These are phyloP conservation scores for Coronaproctus castanopsis DNA, from an alignment of 2,888 invertebrate genomes.

Conservation along the genomic window DNA sequence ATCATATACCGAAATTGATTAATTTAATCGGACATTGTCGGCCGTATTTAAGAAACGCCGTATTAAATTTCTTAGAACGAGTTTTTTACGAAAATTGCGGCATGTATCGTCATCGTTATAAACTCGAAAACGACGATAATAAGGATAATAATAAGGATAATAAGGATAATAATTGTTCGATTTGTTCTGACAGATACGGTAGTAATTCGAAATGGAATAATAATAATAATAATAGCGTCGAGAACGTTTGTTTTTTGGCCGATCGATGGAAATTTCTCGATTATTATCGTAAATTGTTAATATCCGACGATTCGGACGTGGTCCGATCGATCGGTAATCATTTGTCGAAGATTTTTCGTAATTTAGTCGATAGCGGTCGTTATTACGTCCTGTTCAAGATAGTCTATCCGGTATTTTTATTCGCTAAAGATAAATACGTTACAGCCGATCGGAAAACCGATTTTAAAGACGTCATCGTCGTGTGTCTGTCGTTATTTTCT, in stretches of 20 bases:
- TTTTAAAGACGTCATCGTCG: slow-evolving; percentile 32
- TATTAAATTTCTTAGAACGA: slow-evolving; percentile 35
- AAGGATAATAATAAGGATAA: no score
- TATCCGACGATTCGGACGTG: slow-evolving; percentile 33
- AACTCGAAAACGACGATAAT: no score
- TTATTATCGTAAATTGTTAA: slow-evolving; percentile 36
- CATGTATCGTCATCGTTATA: slow-evolving; percentile 24
- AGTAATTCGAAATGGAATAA: slow-evolving; percentile 7
- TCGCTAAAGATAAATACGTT: slow-evolving; percentile 33
- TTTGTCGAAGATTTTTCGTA: slow-evolving; percentile 35
- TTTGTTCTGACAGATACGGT: slow-evolving; percentile 17
- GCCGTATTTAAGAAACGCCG: slow-evolving; percentile 27
- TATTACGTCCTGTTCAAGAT: slow-evolving; percentile 37
- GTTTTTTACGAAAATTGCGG: slow-evolving; percentile 39
- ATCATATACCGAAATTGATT: slow-evolving; percentile 19
- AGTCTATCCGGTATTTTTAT: slow-evolving; percentile 38
- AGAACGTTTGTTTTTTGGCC: background rate
- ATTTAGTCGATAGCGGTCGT: slow-evolving; percentile 34
- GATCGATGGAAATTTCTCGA: slow-evolving; percentile 35
- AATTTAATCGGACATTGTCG: slow-evolving; percentile 27
- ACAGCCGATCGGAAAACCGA: slow-evolving; percentile 26
- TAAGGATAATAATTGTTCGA: slow-evolving; percentile 17
- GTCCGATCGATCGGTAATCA: slow-evolving; percentile 37
- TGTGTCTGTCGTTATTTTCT: slow-evolving; percentile 38
- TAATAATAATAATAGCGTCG: slow-evolving; percentile 1